Evolutionary conservation across 2,797 vertebrate genomes (phyloP).

Genomic region (Scomberomorus guttatus): DNA sequence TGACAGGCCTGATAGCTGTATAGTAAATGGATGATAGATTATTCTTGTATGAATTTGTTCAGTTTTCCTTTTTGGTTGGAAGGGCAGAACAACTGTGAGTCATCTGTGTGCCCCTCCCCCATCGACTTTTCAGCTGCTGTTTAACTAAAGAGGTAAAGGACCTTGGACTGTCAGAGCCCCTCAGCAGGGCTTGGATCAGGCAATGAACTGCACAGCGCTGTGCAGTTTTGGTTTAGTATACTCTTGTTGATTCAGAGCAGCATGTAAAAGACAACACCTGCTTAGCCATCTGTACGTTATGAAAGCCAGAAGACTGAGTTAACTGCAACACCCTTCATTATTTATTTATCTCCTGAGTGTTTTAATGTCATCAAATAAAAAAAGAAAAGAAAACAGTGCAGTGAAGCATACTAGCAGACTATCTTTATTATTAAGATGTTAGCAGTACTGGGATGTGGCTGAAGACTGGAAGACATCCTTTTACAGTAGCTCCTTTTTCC

Average conservation of each 20-base stretch:
- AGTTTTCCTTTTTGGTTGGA: conserved; percentile 44
- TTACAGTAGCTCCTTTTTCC: conserved; percentile 37
- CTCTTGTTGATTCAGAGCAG: conserved; percentile 25
- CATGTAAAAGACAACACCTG: conserved; percentile 47
- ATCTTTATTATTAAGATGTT: background rate
- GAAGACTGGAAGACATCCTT: background rate
- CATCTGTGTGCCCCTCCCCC: conserved; percentile 34
- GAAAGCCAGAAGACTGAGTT: conserved; percentile 17
- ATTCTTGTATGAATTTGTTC: conserved; percentile 21
- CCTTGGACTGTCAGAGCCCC: conserved; percentile 75
- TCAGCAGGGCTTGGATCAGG: conserved; percentile 26
- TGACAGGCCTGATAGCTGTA: background rate
- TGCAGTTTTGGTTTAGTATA: conserved; percentile 3
- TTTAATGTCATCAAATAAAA: background rate
- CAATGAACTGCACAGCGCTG: conserved; percentile 16
- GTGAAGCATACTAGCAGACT: background rate
- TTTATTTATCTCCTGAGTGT: background rate
- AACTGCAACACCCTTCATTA: background rate
- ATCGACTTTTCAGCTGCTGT: conserved; percentile 68
- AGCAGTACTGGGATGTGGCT: conserved; percentile 14
- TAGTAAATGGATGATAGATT: background rate
- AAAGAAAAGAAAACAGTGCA: background rate
- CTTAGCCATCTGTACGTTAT: conserved; percentile 34
- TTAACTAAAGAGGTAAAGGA: conserved; percentile 79
- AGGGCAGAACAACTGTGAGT: conserved; percentile 40